phyloP scores from a whole-genome alignment of 1,140 invertebrate species.

The Polypedilum pembai region DNA sequence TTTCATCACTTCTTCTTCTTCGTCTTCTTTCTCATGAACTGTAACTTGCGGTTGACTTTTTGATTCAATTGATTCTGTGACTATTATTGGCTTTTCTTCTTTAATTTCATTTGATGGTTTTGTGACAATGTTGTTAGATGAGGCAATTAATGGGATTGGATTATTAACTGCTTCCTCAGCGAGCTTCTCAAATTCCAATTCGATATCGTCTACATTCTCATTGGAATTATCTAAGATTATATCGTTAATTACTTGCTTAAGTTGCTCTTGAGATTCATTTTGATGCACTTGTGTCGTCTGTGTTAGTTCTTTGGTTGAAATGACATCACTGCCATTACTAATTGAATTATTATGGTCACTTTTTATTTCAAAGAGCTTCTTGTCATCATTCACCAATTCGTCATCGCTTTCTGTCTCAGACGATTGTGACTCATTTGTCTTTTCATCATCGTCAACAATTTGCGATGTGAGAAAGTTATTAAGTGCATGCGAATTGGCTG shows the following conservation, averaged over 20 bases:
- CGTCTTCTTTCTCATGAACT: slow-evolving; percentile 32
- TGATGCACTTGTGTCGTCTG: slow-evolving; percentile 11
- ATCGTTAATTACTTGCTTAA: background rate
- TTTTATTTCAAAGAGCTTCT: background rate
- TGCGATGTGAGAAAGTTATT: background rate
- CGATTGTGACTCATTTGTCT: slow-evolving; percentile 1
- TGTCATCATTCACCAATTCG: background rate
- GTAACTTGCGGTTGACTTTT: slow-evolving; percentile 31
- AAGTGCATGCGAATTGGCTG: background rate
- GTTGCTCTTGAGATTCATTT: slow-evolving; percentile 24
- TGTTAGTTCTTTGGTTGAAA: slow-evolving; percentile 29
- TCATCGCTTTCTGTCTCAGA: background rate
- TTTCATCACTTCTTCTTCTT: slow-evolving; percentile 36
- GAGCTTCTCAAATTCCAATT: background rate
- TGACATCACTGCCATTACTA: slow-evolving; percentile 13
- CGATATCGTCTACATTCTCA: slow-evolving; percentile 16
- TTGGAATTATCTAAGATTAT: background rate
- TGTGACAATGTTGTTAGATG: background rate
- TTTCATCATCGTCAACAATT: background rate
- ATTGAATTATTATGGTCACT: slow-evolving; percentile 12
- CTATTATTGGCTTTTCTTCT: background rate
- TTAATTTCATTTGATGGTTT: slow-evolving; percentile 3
- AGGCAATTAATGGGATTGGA: background rate
- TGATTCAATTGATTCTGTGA: slow-evolving; percentile 24
- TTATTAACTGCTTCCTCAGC: background rate